Evolutionary conservation across 37 sponge, comb jelly and placozoan species (phyloP), one percentile per base, ranked within the genome.

Genomic region (Hormiphora californensis): DNA sequence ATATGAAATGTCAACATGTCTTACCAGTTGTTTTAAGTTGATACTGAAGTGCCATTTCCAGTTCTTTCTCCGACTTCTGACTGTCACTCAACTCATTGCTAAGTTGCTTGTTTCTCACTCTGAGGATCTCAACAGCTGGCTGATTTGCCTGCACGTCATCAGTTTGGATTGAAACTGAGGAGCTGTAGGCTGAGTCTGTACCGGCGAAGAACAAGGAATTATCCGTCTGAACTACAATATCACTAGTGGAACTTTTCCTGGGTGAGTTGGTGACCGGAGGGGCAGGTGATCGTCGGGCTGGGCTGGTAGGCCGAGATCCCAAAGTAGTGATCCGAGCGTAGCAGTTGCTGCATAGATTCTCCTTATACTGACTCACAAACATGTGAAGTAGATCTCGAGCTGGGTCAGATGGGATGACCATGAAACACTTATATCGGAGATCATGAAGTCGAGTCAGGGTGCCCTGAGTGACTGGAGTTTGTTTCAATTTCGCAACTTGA

Each of bases 11-110:
- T 4, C 7, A 57, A 57, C 27, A 28, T 57, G 23, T 30, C 27
- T 73, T 46, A 5, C 81, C 81, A 73, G 46, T 46, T 5, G 43
- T 73, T 28, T 73, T 73, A 25, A 73, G 81, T 30, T 73, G 81
- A 41, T 73, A 73, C 46, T 73, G 81, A n/a, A 73, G 46, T 22
- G 81, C 81, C 44, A 73, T 43, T 28, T 73, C 81, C 81, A 73
- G 25, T 46, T 73, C 81, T 40, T 73, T 73, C 22, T 73, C 81
- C n/a, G 81, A 73, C 8, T 73, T 73, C 44, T 73, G 40, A 28
- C 81, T 38, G 22, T 73, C 81, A 40, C 46, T 28, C 44, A 73
- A 46, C 40, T 73, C 81, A 28, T 73, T 73, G 4, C 46, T 43
- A 9, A 73, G 46, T 46, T 73, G 81, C 32, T 73, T 33, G 23